Evolutionary conservation across 2,888 invertebrate genomes (phyloP).

Genomic region (Apotomis capreana): DNA sequence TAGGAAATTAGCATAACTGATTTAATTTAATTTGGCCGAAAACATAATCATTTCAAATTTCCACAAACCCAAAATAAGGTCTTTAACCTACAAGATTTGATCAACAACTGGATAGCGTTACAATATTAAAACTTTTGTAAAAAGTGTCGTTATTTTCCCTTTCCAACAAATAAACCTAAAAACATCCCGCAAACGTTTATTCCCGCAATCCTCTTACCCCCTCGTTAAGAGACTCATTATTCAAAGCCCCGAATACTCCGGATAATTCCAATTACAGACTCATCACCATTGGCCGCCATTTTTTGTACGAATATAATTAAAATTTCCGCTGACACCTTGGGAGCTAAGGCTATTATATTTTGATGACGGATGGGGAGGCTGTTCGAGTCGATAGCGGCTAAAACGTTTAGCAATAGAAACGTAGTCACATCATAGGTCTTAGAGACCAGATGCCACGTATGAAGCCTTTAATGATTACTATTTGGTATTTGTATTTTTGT

Average conservation of each 20-base stretch:
- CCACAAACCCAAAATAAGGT: too few species aligned
- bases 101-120: too few species aligned
- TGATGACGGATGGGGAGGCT: constrained; percentile 51
- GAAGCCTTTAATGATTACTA: too few species aligned
- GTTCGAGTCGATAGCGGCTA: constrained; percentile 9
- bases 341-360: constrained; percentile 62
- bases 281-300: constrained; percentile 51
- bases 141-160: background rate
- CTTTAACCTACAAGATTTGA: too few species aligned
- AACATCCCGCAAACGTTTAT: constrained; percentile 21
- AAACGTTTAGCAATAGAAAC: background rate
- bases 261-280: constrained; percentile 72
- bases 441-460: too few species aligned
- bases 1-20: too few species aligned
- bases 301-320: constrained; percentile 69
- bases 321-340: constrained; percentile 66
- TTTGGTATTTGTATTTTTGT: too few species aligned
- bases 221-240: constrained; percentile 63
- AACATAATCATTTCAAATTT: too few species aligned
- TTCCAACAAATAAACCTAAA: constrained; percentile 26
- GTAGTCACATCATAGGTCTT: too few species aligned
- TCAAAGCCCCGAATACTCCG: constrained; percentile 66
- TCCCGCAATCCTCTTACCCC: constrained; percentile 62
- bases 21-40: too few species aligned
- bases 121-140: too few species aligned